A percentile compares a stretch with the other conserved stretches of the same genome.
Conservation (phyloP, 2,888 invertebrate species). For the Oscheius onirici region DNA sequence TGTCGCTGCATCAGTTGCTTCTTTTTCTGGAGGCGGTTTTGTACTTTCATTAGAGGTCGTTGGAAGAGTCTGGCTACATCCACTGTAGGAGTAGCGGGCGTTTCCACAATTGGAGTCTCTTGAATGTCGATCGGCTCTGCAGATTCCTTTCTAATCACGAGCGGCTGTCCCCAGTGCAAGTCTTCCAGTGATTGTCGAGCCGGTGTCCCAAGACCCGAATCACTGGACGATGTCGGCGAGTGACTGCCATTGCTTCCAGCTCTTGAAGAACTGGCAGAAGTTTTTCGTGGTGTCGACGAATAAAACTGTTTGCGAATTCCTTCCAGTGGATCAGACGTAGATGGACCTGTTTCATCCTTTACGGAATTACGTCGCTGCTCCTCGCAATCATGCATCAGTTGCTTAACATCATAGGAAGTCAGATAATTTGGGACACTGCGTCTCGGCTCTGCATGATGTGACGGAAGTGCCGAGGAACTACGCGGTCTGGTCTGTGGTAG, state of each 20-base stretch:
- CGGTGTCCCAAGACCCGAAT: conserved; percentile 23
- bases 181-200: conserved; percentile 24
- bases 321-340: conserved; percentile 19
- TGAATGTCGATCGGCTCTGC: neutral
- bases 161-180: conserved; percentile 19
- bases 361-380: conserved; percentile 21
- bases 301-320: conserved; percentile 26
- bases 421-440: conserved; percentile 37
- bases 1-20: conserved; percentile 4
- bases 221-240: conserved; percentile 13
- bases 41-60: conserved; percentile 17
- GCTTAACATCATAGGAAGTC: conserved; percentile 51
- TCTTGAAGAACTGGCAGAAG: neutral
- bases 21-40: conserved; percentile 3
- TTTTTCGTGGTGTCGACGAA: neutral
- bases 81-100: conserved; percentile 24
- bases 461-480: conserved; percentile 1
- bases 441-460: conserved; percentile 13
- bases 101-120: conserved; percentile 13
- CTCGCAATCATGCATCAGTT: conserved; percentile 44
- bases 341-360: conserved; percentile 1
- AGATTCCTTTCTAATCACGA: neutral
- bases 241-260: neutral
- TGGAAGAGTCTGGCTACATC: conserved; percentile 14
- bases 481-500: conserved; percentile 4